Evolutionary conservation across 2,888 invertebrate genomes (phyloP).

Genomic region (Opisthograptis luteolata): DNA sequence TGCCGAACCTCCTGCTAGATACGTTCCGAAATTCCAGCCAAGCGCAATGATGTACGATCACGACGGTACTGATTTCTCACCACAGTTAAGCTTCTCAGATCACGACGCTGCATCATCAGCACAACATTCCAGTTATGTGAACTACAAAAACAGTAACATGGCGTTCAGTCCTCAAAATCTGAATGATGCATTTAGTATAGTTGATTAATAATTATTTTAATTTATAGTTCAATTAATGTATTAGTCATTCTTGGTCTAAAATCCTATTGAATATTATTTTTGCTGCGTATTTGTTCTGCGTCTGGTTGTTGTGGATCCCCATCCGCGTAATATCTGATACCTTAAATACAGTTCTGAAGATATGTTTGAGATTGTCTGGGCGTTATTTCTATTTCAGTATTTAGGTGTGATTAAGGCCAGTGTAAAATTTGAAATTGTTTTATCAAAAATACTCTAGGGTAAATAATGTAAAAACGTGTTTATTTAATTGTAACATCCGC

Average conservation of each 20-base stretch:
- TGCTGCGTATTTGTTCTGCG: too few relatives aligned
- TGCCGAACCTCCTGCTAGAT: slow-evolving; percentile 73
- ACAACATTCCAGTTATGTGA: slow-evolving; percentile 65
- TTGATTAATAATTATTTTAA: slow-evolving; percentile 48
- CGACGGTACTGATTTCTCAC: slow-evolving; percentile 48
- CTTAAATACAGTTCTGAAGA: too few relatives aligned
- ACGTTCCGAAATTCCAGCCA: slow-evolving; percentile 53
- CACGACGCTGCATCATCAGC: slow-evolving; percentile 52
- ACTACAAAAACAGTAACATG: slow-evolving; percentile 76
- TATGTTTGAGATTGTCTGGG: too few relatives aligned
- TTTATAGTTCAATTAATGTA: slow-evolving; percentile 6
- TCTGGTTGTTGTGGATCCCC: too few relatives aligned
- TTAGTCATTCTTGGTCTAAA: not conserved
- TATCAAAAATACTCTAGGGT: too few relatives aligned
- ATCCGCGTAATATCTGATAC: too few relatives aligned
- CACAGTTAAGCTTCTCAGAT: slow-evolving; percentile 44
- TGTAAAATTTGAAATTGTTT: too few relatives aligned
- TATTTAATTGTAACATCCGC: too few relatives aligned
- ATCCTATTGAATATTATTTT: too few relatives aligned
- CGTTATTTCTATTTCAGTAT: too few relatives aligned
- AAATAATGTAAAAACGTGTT: too few relatives aligned
- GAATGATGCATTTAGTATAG: slow-evolving; percentile 78
- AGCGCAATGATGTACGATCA: slow-evolving; percentile 47
- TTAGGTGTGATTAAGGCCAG: too few relatives aligned
- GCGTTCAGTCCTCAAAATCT: slow-evolving; percentile 78